Conservation (phyloP, 1,140 invertebrate genomes). For the Cydia pomonella region DNA sequence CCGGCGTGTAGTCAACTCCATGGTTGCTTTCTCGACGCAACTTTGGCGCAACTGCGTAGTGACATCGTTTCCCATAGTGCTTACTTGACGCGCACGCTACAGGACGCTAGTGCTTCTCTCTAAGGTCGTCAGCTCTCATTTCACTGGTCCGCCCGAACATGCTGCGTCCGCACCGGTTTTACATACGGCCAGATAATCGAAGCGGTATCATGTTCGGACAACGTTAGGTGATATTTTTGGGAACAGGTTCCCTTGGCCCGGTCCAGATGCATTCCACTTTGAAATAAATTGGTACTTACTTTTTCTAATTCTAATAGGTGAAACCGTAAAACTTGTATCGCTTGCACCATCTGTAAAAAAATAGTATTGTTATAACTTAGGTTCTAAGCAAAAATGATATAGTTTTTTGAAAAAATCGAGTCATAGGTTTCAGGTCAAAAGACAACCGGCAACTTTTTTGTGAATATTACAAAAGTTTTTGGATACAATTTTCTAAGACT, state of each 20-base stretch:
- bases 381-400: too few species aligned
- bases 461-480: too few species aligned
- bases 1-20: too few species aligned
- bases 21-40: too few species aligned
- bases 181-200: constrained; percentile 60
- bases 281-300: constrained; percentile 86
- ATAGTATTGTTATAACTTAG: constrained; percentile 42
- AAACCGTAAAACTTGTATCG: constrained; percentile 99
- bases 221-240: constrained; percentile 60
- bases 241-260: constrained; percentile 53
- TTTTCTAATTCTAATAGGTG: constrained; percentile 99
- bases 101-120: too few species aligned
- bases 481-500: too few species aligned
- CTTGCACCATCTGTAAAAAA: constrained; percentile 99
- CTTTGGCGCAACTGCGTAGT: too few species aligned
- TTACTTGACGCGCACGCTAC: too few species aligned
- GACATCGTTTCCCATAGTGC: too few species aligned
- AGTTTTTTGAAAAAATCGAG: too few species aligned
- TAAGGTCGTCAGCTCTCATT: background rate
- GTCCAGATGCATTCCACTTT: constrained; percentile 65
- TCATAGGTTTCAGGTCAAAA: too few species aligned
- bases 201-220: constrained; percentile 49
- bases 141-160: constrained; percentile 40
- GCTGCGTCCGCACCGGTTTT: constrained; percentile 40
- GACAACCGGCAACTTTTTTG: too few species aligned